Base-by-base conservation (phyloP, 2,113 vertebrate species). In the Erpornis zantholeuca region DNA sequence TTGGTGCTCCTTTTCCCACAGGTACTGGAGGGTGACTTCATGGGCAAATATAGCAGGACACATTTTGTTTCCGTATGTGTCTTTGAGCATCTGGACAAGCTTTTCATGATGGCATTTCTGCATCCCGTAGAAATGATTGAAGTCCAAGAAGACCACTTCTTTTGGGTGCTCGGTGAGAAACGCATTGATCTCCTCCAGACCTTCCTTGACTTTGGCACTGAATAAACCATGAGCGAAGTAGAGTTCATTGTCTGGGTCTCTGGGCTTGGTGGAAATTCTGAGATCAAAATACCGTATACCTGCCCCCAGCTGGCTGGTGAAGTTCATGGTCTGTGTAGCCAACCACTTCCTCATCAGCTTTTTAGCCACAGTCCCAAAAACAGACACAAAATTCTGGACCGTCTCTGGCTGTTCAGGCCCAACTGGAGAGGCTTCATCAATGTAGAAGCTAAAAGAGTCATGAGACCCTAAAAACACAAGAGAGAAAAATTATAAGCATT, bases 401-500 rank as follows among this genome's bases (percentile, higher is more conserved):
- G 99, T 99, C 97, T 99, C 99, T 2, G 99, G 99, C 90, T 99
- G 99, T 92, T 99, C 99, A 2, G 99, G 99, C 16, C 99, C 99
- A 57, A 99, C 99, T 7, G 99, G 99, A 94, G 99, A 99, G 12
- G 99, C 97, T 97, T 99, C 99, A n/a, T 99, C 99, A 3, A 99
- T 99, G 98, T 99, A 99, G 98, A 99, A 99, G 91, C 99, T 99
- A 97, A 99, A 99, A 61, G 99, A 99, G 90, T 99, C 99, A 33
- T 99, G 99, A 96, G 99, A 99, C 35, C 99, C 99, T 99, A 97
- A 85, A 97, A 94, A 84, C 91, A 96, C 31, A 97, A 96, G 14
- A 97, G 65, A 86, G 38, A 28, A 96, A 60, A 96, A 59, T 1
- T 2, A 83, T 61, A n/a, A 89, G 65, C 56, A 61, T 89, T 71